Percentiles rank a stretch among this genome's conserved stretches.
phyloP scores from a whole-genome alignment of 2,113 vertebrate species.

The Cheilinus undulatus region DNA sequence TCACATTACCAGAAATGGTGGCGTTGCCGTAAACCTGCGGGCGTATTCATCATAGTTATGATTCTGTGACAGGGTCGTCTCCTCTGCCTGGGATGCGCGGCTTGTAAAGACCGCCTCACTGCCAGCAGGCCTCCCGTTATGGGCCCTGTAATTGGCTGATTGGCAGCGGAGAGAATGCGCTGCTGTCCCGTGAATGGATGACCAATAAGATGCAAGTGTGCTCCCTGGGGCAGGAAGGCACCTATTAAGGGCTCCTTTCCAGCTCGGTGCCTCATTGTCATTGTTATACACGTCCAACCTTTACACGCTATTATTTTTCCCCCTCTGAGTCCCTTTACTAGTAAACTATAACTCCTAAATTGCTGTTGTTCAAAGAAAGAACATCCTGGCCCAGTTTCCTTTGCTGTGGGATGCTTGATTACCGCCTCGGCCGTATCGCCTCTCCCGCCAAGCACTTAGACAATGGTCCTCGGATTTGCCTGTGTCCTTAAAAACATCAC shows the following conservation, averaged over 20 bases:
- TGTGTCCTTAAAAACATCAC: constrained; percentile 45
- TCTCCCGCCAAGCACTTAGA: constrained; percentile 51
- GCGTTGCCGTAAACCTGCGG: constrained; percentile 60
- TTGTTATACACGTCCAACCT: constrained; percentile 71
- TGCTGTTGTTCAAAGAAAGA: constrained; percentile 66
- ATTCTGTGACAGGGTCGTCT: constrained; percentile 74
- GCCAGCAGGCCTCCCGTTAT: constrained; percentile 74
- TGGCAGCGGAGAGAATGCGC: constrained; percentile 74
- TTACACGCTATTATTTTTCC: constrained; percentile 45
- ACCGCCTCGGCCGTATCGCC: constrained; percentile 38
- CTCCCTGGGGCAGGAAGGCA: constrained; percentile 69
- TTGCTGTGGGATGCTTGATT: constrained; percentile 56
- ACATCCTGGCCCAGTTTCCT: constrained; percentile 68
- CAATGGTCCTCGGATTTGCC: constrained; percentile 64
- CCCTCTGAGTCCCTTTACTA: constrained; percentile 27
- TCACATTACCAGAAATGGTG: constrained; percentile 67
- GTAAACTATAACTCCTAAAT: constrained; percentile 73
- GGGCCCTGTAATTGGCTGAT: constrained; percentile 84
- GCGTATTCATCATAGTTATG: constrained; percentile 84
- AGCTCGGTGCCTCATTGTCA: constrained; percentile 69
- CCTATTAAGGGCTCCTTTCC: constrained; percentile 79
- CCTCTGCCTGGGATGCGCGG: constrained; percentile 66
- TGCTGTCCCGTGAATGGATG: constrained; percentile 82
- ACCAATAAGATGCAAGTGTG: constrained; percentile 73
- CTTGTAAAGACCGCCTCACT: constrained; percentile 73